Conservation (phyloP, 2,113 vertebrate species). For the Tyto alba region DNA sequence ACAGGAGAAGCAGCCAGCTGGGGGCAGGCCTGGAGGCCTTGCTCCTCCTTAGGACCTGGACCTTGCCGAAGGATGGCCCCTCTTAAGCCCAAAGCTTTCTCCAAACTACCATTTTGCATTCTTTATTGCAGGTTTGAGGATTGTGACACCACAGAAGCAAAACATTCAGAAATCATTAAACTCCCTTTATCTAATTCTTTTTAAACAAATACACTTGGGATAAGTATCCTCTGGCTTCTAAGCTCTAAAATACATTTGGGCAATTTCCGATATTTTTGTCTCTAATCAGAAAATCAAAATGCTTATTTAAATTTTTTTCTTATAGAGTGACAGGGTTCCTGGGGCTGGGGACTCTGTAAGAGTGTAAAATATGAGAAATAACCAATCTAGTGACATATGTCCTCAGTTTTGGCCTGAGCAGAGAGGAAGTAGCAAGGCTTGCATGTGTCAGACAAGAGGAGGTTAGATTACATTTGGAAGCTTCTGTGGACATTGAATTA, state of each 20-base stretch:
- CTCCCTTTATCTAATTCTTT: neutral
- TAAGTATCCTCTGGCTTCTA: neutral
- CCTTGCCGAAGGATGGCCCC: neutral
- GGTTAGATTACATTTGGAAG: neutral
- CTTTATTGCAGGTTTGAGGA: neutral
- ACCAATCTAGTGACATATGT: neutral
- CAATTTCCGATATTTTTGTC: neutral
- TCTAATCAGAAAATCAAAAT: neutral
- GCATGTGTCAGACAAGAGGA: neutral
- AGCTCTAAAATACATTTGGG: neutral
- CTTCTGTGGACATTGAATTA: neutral
- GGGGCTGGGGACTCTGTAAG: accelerated
- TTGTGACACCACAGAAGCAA: neutral
- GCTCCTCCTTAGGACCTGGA: neutral
- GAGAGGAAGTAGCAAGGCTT: neutral
- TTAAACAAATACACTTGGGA: neutral
- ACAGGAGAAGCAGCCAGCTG: accelerated
- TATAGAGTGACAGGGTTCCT: neutral
- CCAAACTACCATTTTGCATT: neutral
- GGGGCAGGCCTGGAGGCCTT: neutral
- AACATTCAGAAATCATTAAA: neutral
- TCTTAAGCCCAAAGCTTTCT: neutral
- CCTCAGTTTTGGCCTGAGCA: neutral
- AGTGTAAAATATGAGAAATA: neutral
- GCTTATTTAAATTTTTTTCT: neutral